A percentile compares a stretch with the other conserved stretches of the same genome.
Evolutionary conservation across 2,113 vertebrate genomes (phyloP).

Genomic region (Gavialis gangeticus): DNA sequence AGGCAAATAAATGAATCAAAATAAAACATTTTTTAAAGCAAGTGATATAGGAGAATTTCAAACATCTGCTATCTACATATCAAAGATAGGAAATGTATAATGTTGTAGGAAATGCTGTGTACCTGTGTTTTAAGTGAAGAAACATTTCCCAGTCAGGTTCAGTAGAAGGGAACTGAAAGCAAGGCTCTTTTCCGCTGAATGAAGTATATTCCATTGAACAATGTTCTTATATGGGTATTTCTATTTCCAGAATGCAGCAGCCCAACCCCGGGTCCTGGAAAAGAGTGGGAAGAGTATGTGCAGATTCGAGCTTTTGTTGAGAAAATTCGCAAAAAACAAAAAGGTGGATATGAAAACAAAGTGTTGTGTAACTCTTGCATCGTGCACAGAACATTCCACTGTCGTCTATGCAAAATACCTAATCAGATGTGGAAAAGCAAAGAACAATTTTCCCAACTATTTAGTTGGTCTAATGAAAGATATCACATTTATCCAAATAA

Average conservation of each 20-base stretch:
- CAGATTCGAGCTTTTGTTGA: conserved; percentile 94
- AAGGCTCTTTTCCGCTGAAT: background rate
- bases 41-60: background rate
- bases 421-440: background rate
- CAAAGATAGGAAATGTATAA: background rate
- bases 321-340: conserved; percentile 98
- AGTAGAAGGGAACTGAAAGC: background rate
- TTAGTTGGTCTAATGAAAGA: too few relatives aligned
- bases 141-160: background rate
- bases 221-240: background rate
- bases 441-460: too few relatives aligned
- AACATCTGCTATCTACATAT: background rate
- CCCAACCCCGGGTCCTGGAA: conserved; percentile 89
- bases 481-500: too few relatives aligned
- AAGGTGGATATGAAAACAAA: conserved; percentile 82
- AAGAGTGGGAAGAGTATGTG: conserved; percentile 96
- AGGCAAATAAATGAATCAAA: background rate
- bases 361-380: background rate
- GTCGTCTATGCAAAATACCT: background rate
- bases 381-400: background rate
- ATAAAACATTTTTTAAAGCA: background rate
- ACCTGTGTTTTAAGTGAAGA: background rate
- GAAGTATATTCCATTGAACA: background rate
- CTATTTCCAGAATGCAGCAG: conserved; percentile 90
- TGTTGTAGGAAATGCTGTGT: background rate